phyloP scores from a whole-genome alignment of 2,888 invertebrate genomes.

The Metellina segmentata region DNA sequence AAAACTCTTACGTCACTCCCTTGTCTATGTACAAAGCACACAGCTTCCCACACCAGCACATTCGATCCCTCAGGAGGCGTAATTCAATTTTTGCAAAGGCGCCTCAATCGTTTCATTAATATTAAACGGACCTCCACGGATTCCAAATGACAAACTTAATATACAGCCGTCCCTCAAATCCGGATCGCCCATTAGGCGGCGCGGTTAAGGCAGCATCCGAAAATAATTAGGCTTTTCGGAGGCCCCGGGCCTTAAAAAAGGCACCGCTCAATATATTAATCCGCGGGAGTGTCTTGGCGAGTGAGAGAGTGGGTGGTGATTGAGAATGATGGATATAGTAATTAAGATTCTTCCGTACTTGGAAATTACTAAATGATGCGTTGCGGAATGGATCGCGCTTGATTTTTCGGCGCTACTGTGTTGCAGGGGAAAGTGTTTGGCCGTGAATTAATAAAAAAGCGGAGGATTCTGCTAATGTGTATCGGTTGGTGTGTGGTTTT shows the following conservation, averaged over 20 bases:
- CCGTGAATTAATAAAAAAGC: neutral
- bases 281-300: neutral
- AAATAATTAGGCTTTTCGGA: conserved; percentile 41
- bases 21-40: too few species aligned
- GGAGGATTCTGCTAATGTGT: neutral
- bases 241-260: neutral
- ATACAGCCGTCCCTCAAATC: neutral
- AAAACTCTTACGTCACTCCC: too few species aligned
- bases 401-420: neutral
- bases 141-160: conserved; percentile 9
- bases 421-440: neutral
- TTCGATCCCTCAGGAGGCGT: neutral
- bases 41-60: too few species aligned
- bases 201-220: conserved; percentile 18
- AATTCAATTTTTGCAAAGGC: neutral
- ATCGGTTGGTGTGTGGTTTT: neutral
- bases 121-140: neutral
- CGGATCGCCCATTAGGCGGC: conserved; percentile 2
- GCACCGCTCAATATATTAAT: conserved; percentile 12
- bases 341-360: conserved; percentile 33
- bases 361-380: conserved; percentile 48
- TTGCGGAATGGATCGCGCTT: conserved; percentile 6
- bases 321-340: conserved; percentile 52
- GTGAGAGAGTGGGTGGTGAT: conserved; percentile 20
- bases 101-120: conserved; percentile 1